Conservation (phyloP, 2,113 vertebrate genomes). For the Ictalurus punctatus region DNA sequence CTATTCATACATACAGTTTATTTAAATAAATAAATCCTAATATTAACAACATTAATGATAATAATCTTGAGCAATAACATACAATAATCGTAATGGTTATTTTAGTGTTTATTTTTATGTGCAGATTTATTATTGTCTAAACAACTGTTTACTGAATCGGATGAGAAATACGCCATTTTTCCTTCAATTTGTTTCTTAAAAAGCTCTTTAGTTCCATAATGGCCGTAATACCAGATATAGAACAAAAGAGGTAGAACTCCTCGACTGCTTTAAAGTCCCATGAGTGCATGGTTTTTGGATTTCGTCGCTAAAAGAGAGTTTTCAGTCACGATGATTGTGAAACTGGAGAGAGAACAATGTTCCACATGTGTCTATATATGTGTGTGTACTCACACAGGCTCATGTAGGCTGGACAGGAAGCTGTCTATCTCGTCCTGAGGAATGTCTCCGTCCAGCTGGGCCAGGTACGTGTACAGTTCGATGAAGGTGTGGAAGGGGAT, state of each 20-base stretch:
- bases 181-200: neutral
- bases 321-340: too few relatives aligned
- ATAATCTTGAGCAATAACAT: neutral
- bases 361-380: neutral
- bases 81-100: neutral
- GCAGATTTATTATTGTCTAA: too few relatives aligned
- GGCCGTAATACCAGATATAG: too few relatives aligned
- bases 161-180: neutral
- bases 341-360: too few relatives aligned
- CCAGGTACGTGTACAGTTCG: slow-evolving; percentile 82
- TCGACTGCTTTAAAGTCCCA: too few relatives aligned
- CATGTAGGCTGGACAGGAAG: slow-evolving; percentile 72
- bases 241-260: neutral
- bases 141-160: too few relatives aligned
- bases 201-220: neutral
- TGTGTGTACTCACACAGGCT: slow-evolving; percentile 68
- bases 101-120: neutral
- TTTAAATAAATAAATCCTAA: too few relatives aligned
- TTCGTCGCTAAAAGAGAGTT: too few relatives aligned
- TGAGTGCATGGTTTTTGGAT: too few relatives aligned
- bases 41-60: neutral
- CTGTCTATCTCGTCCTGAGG: slow-evolving; percentile 57
- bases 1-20: neutral
- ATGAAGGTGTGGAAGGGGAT: slow-evolving; percentile 78
- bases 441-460: slow-evolving; percentile 76